phyloP scores from a whole-genome alignment of 2,113 vertebrate genomes.

The Terrapene triunguis region DNA sequence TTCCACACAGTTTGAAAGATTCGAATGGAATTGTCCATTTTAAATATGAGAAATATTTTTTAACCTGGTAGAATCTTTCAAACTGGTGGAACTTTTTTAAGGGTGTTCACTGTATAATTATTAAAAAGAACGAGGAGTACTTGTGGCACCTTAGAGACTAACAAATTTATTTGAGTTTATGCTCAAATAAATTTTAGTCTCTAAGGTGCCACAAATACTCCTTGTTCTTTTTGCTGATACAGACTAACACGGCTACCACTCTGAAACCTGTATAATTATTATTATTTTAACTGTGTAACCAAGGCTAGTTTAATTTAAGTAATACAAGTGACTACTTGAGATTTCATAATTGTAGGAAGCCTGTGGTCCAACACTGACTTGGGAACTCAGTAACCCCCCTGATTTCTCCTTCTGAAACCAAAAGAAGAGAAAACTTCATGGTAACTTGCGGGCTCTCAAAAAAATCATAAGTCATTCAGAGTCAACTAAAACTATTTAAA shows the following conservation, averaged over 20 bases:
- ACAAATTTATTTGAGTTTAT: too few relatives aligned
- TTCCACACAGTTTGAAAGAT: neutral
- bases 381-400: neutral
- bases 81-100: neutral
- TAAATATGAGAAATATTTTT: neutral
- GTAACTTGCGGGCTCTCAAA: neutral
- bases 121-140: neutral
- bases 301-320: neutral
- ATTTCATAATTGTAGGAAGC: neutral
- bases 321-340: neutral
- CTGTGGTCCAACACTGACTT: neutral
- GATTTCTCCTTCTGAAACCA: neutral
- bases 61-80: neutral
- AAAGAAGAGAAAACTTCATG: too few relatives aligned
- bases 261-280: neutral
- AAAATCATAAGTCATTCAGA: neutral
- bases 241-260: too few relatives aligned
- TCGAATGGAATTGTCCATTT: neutral
- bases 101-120: neutral
- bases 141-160: too few relatives aligned
- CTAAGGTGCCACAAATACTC: too few relatives aligned
- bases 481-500: neutral
- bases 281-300: neutral
- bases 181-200: too few relatives aligned
- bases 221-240: too few relatives aligned